Percentiles rank a stretch among this genome's conserved stretches.
Conservation (phyloP, 2,888 invertebrate genomes). For the Griposia aprilina region DNA sequence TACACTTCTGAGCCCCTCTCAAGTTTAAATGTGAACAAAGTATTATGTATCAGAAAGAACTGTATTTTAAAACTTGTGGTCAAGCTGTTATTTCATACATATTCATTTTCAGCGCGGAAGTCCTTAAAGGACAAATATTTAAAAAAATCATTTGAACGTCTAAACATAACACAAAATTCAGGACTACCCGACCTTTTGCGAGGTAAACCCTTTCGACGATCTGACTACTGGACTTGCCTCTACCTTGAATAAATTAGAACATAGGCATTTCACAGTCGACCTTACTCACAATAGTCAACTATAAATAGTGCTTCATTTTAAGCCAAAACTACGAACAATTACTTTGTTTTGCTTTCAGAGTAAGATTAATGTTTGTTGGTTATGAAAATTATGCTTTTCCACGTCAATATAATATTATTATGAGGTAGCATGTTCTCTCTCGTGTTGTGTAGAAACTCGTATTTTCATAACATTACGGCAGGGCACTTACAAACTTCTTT, state of each 20-base stretch:
- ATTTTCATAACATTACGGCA: conserved; percentile 24
- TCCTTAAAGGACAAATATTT: conserved; percentile 13
- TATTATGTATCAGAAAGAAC: conserved; percentile 1
- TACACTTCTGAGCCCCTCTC: not conserved
- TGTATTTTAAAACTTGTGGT: not conserved
- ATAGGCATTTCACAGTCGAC: conserved; percentile 27
- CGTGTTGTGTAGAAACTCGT: conserved; percentile 32
- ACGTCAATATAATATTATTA: conserved; percentile 14
- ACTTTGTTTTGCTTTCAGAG: conserved; percentile 15
- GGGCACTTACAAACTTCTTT: conserved; percentile 32
- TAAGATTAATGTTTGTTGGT: conserved; percentile 16
- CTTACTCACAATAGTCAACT: conserved; percentile 11
- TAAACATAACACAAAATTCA: conserved; percentile 20
- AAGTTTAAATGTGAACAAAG: not conserved
- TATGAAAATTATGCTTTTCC: conserved; percentile 18
- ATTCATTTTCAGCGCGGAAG: not conserved
- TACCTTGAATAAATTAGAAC: conserved; percentile 42
- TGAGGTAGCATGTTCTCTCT: conserved; percentile 4
- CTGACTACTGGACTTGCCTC: conserved; percentile 13
- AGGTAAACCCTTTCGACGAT: conserved; percentile 21
- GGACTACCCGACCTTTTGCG: conserved; percentile 24
- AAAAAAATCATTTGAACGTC: conserved; percentile 2
- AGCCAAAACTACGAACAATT: conserved; percentile 11
- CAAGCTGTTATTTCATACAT: not conserved
- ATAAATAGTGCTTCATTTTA: conserved; percentile 27